Percentiles rank a stretch among this genome's conserved stretches.
Evolutionary conservation across 2,113 vertebrate species (phyloP).

Genomic region (Glareola pratincola): DNA sequence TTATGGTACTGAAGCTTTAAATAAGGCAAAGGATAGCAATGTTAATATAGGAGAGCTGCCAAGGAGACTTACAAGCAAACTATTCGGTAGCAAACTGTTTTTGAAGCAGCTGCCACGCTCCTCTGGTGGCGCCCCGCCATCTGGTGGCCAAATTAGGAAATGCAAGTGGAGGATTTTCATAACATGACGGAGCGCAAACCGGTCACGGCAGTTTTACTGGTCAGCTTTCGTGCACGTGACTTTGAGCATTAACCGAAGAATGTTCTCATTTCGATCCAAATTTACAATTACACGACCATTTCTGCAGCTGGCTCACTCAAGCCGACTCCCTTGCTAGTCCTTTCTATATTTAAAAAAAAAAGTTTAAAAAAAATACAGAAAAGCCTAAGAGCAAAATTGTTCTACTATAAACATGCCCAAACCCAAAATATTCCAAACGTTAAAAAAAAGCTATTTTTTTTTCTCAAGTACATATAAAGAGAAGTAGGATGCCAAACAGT

Average conservation of each 20-base stretch:
- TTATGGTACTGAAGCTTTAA: conserved; percentile 42
- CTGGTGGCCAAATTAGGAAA: not conserved
- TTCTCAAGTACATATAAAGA: not conserved
- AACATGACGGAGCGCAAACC: accelerated
- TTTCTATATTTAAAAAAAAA: not conserved
- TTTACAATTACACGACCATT: not conserved
- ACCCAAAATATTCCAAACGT: not conserved
- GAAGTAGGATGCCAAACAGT: not conserved
- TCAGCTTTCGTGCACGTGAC: not conserved
- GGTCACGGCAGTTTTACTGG: not conserved
- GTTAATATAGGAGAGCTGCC: not conserved
- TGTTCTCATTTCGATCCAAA: not conserved
- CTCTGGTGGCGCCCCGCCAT: not conserved
- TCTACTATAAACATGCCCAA: not conserved
- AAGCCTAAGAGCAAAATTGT: not conserved
- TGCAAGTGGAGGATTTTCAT: not conserved
- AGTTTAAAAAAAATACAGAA: not conserved
- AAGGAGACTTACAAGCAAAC: not conserved
- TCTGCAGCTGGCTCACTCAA: not conserved
- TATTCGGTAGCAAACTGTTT: accelerated
- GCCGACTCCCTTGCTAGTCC: not conserved
- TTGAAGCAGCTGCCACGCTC: accelerated
- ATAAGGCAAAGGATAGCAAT: not conserved
- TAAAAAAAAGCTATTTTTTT: not conserved
- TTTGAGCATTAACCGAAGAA: not conserved